A percentile compares a stretch with the other conserved stretches of the same genome.
These are phyloP conservation scores for Clusia tigrina DNA, from an alignment of 2,888 invertebrate genomes.

Conservation along the genomic window DNA sequence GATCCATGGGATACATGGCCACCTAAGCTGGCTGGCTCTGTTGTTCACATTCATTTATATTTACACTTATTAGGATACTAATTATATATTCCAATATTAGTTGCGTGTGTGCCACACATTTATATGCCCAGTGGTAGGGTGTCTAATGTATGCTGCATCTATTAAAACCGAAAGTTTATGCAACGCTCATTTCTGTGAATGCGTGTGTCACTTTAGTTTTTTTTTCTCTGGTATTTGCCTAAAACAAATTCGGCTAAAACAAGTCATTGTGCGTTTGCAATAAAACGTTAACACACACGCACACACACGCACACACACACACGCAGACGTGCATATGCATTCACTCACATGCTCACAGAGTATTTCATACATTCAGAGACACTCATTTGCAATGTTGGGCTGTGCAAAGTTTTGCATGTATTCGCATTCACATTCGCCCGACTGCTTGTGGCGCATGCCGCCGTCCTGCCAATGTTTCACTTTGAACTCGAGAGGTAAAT, in stretches of 20 bases:
- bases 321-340: conserved; percentile 15
- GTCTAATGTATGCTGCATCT: too few relatives aligned
- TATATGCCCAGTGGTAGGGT: too few relatives aligned
- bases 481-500: conserved; percentile 53
- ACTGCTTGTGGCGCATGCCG: neutral
- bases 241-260: conserved; percentile 17
- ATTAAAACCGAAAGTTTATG: too few relatives aligned
- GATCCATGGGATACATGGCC: too few relatives aligned
- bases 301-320: conserved; percentile 5
- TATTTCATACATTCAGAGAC: neutral
- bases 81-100: too few relatives aligned
- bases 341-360: too few relatives aligned
- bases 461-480: conserved; percentile 30
- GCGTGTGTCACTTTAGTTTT: neutral
- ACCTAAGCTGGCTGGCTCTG: too few relatives aligned
- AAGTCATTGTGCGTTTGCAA: conserved; percentile 11
- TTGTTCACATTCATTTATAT: too few relatives aligned
- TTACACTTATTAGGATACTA: too few relatives aligned
- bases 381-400: neutral
- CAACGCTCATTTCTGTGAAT: neutral
- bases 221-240: neutral
- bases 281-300: neutral
- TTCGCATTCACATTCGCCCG: neutral
- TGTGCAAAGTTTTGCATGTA: neutral
- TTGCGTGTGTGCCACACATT: too few relatives aligned